Base-by-base conservation (phyloP, 2,888 invertebrate species). In the Troilus luridus region DNA sequence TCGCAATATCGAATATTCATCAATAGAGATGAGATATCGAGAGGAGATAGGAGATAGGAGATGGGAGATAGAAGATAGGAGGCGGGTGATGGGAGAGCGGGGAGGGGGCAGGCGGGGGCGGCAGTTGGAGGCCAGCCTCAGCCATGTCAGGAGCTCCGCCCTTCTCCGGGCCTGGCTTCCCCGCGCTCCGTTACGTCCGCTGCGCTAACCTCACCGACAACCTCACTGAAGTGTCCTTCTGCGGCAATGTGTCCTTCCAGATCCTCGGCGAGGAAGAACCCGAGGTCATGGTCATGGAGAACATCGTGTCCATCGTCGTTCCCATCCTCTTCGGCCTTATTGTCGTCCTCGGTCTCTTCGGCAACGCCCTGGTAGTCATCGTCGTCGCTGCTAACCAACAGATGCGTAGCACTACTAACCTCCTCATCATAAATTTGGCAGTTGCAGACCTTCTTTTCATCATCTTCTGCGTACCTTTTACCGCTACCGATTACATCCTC, bases 321-420 rank as follows among this genome's bases (percentile, higher is more conserved):
- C 97, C 97, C 21, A 95, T 97, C 72, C 96, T 98, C 93, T 98
- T 98, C 94, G 97, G 98, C 9, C 95, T 98, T 92, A 98, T 98
- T 92, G 97, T 97, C 90, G 95, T 98, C 60, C 96, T 98, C 67
- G 98, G 98, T n/a, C 95, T 98, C 14, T 95, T 98, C 90, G 98
- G 98, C 92, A 98, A 98, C 94, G 96, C 97, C 0, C 95, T 98
- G 92, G 93, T 98, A 54, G 98, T 98, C 59, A 95, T 98, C 91
- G 98, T 98, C 19, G 98, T 98, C 0, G 96, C 97, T 21, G 97
- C 97, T 85, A 98, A 98, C 94, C 97, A 97, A 93, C 97, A 97
- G 93, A 98, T 98, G 98, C 95, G 98, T 93, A 98, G 98, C 64
- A 98, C 98, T 11, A 98, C 98, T 88, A 98, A 98, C 94, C 96